A percentile compares a stretch with the other conserved stretches of the same genome.
These are phyloP conservation scores for Ormyrus pomaceus DNA, from an alignment of 2,888 invertebrate species.

Conservation along the genomic window DNA sequence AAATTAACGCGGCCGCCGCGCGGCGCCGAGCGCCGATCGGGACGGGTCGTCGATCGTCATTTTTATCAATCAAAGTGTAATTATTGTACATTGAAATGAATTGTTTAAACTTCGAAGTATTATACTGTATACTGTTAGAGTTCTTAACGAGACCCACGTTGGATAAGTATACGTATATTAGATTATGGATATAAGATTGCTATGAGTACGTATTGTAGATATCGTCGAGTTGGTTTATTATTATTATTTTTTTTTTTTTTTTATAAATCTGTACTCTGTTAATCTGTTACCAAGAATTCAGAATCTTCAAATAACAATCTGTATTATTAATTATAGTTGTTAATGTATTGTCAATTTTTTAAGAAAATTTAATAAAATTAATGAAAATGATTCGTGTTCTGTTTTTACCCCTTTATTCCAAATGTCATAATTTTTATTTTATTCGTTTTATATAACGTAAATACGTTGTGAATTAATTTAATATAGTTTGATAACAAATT, in stretches of 20 bases:
- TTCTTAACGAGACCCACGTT: constrained; percentile 9
- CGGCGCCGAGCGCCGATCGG: no score
- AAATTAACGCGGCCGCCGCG: background rate
- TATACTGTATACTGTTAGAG: constrained; percentile 26
- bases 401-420: no score
- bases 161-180: constrained; percentile 18
- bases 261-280: constrained; percentile 22
- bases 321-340: constrained; percentile 41
- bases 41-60: constrained; percentile 3
- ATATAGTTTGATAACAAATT: no score
- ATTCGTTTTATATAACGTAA: no score
- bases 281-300: constrained; percentile 13
- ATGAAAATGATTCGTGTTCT: constrained; percentile 8
- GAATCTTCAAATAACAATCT: constrained; percentile 23
- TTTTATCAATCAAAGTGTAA: constrained; percentile 51
- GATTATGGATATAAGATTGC: constrained; percentile 9
- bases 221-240: constrained; percentile 2
- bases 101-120: constrained; percentile 46
- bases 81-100: constrained; percentile 56
- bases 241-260: background rate
- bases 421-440: no score
- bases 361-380: constrained; percentile 39
- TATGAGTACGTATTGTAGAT: constrained; percentile 46
- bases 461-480: no score
- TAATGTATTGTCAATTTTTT: constrained; percentile 35